phyloP scores from a whole-genome alignment of 2,888 invertebrate genomes.

The Aelia acuminata region DNA sequence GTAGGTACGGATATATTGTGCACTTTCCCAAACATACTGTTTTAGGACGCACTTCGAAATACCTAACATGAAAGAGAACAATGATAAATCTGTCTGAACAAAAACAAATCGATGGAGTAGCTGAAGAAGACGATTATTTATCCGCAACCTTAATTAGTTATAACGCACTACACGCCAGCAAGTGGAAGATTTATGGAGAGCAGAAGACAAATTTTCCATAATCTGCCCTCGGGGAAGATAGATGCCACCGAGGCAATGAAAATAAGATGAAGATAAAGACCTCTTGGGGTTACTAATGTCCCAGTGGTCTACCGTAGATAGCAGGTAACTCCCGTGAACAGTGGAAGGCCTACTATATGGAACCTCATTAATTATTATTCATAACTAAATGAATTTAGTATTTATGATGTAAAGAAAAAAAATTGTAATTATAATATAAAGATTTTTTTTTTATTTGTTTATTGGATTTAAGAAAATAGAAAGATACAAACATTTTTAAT shows the following conservation, averaged over 20 bases:
- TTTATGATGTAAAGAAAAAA: too few species aligned
- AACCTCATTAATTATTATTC: not conserved
- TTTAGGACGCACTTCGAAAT: too few species aligned
- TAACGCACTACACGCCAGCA: not conserved
- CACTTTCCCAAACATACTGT: too few species aligned
- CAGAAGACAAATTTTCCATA: conserved; percentile 31
- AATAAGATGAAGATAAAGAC: conserved; percentile 26
- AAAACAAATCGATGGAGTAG: not conserved
- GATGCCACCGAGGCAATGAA: not conserved
- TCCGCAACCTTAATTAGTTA: not conserved
- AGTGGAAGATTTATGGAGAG: not conserved
- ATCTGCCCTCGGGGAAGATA: not conserved
- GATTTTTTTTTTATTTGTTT: too few species aligned
- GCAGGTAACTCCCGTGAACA: not conserved
- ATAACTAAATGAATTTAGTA: not conserved
- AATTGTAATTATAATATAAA: too few species aligned
- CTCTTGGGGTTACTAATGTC: not conserved
- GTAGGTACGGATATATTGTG: too few species aligned
- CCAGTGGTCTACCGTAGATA: not conserved
- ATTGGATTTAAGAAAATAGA: too few species aligned
- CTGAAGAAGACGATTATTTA: not conserved
- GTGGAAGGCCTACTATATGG: not conserved
- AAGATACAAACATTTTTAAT: too few species aligned
- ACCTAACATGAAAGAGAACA: too few species aligned
- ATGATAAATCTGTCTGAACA: not conserved